Conservation (phyloP, 2,888 invertebrate genomes). For the Athetis lepigone region DNA sequence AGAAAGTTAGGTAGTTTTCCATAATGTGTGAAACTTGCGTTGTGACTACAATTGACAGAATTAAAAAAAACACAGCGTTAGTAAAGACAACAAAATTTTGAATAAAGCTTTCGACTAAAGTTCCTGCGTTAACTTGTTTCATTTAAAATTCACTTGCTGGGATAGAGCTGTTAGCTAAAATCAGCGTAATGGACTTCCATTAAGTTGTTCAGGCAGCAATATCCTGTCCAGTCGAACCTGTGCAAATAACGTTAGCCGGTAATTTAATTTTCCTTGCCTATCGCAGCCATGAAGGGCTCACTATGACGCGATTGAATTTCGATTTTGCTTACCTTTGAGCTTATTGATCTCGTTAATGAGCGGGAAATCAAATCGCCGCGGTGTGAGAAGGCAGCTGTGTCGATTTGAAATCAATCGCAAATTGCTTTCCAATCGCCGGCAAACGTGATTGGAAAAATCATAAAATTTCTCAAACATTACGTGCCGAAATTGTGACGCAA, state of each 20-base stretch:
- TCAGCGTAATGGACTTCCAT: constrained; percentile 59
- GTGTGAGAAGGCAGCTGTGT: constrained; percentile 73
- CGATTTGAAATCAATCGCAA: constrained; percentile 73
- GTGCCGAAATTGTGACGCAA: constrained; percentile 19
- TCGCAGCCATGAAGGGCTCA: constrained; percentile 56
- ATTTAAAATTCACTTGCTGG: constrained; percentile 12
- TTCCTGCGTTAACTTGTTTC: background rate
- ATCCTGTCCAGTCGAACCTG: constrained; percentile 76
- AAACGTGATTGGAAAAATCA: constrained; percentile 63
- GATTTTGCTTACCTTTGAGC: constrained; percentile 57
- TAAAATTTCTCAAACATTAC: constrained; percentile 42
- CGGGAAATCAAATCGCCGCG: constrained; percentile 74
- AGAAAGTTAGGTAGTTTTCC: constrained; percentile 68
- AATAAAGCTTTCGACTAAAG: background rate
- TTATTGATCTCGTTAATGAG: constrained; percentile 72
- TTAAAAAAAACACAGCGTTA: background rate
- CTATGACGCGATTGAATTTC: constrained; percentile 68
- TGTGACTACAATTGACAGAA: constrained; percentile 11
- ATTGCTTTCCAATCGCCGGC: constrained; percentile 72
- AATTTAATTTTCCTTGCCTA: constrained; percentile 72
- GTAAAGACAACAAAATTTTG: background rate
- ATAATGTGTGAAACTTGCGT: constrained; percentile 61
- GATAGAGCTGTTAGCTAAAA: constrained; percentile 54
- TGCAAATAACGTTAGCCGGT: constrained; percentile 65
- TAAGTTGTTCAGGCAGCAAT: constrained; percentile 76